Conservation (phyloP, 2,797 vertebrate genomes). For the Cossypha dichroa region DNA sequence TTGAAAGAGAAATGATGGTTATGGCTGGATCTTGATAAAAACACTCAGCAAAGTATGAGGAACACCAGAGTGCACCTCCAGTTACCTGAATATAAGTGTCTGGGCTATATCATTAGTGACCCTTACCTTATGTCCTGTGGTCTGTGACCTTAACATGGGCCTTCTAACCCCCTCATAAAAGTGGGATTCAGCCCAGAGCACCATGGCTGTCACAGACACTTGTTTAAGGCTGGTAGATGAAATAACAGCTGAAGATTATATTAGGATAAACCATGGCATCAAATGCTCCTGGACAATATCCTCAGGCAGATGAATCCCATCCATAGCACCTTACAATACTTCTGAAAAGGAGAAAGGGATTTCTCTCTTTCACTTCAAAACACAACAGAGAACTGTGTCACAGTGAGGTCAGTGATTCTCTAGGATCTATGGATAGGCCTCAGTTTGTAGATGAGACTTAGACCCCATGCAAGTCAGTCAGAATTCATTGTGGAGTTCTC, state of each 20-base stretch:
- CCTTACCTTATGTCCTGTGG: neutral
- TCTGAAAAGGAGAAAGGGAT: neutral
- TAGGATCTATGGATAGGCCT: neutral
- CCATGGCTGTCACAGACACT: neutral
- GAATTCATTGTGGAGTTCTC: neutral
- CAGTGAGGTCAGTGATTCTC: neutral
- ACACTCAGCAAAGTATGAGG: fast-evolving
- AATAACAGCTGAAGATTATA: neutral
- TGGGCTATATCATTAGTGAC: neutral
- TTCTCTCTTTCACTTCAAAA: neutral
- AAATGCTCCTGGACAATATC: neutral
- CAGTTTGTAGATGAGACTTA: neutral
- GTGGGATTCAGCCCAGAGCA: neutral
- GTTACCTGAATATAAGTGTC: neutral
- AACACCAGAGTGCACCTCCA: neutral
- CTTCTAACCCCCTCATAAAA: neutral
- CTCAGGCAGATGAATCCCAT: neutral
- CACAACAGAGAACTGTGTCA: neutral
- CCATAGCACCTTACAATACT: neutral
- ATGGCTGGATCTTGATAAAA: neutral
- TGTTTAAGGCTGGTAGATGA: neutral
- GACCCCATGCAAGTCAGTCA: neutral
- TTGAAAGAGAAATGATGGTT: neutral
- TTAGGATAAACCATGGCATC: neutral
- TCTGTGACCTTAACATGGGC: neutral